Evolutionary conservation across 1,140 invertebrate genomes (phyloP).

Genomic region (Brachionus sp.): DNA sequence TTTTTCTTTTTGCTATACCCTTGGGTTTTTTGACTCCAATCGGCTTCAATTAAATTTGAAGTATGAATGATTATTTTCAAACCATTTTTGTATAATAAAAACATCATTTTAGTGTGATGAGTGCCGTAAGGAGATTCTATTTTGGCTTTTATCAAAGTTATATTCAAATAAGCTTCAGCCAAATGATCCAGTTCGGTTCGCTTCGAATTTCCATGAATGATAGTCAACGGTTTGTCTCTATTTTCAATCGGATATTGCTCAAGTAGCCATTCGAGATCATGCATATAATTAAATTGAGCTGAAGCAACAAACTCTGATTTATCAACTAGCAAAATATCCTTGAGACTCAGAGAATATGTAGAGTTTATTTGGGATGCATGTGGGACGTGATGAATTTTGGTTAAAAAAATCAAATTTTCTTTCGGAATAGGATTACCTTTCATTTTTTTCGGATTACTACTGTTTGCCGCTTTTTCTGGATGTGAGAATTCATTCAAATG

Average conservation of each 20-base stretch:
- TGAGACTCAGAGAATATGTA: conserved; percentile 12
- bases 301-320: conserved; percentile 36
- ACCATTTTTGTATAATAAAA: conserved; percentile 75
- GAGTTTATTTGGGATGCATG: neutral
- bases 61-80: conserved; percentile 82
- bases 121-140: conserved; percentile 70
- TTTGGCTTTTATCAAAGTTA: conserved; percentile 49
- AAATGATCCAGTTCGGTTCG: conserved; percentile 53
- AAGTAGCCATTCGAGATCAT: conserved; percentile 78
- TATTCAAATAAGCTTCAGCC: neutral
- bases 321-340: neutral
- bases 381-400: conserved; percentile 1
- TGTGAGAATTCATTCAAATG: conserved; percentile 76
- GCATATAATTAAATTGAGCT: conserved; percentile 85
- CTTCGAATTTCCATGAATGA: conserved; percentile 74
- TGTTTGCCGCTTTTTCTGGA: conserved; percentile 57
- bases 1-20: conserved; percentile 64
- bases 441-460: neutral
- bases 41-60: conserved; percentile 80
- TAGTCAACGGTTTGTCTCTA: conserved; percentile 67
- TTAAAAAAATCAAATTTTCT: neutral
- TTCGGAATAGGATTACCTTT: neutral
- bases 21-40: conserved; percentile 91
- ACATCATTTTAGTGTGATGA: conserved; percentile 88
- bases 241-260: conserved; percentile 67